Conservation (phyloP, 2,113 vertebrate genomes). For the Mustela lutreola region DNA sequence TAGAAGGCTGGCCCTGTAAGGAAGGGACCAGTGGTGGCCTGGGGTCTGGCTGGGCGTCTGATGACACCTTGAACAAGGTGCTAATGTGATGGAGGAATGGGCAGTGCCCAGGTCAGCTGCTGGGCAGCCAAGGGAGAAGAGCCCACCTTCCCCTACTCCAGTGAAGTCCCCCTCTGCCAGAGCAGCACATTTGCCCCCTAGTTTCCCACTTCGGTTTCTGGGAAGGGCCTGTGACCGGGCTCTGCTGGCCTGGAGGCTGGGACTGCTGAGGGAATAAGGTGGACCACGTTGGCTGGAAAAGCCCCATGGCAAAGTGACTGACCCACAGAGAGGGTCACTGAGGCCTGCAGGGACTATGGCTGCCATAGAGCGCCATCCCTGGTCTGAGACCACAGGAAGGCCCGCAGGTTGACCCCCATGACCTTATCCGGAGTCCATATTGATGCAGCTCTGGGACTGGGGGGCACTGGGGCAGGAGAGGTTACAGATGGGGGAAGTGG, state of each 20-base stretch:
- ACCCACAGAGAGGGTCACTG: neutral
- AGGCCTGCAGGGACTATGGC: neutral
- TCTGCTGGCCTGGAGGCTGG: neutral
- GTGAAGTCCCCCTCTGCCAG: neutral
- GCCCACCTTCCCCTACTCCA: neutral
- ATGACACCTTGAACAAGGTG: neutral
- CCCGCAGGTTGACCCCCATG: neutral
- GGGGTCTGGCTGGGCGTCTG: neutral
- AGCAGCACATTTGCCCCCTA: neutral
- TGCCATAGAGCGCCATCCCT: neutral
- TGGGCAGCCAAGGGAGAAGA: neutral
- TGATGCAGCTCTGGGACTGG: neutral
- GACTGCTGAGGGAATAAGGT: constrained; percentile 46
- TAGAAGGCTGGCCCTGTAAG: constrained; percentile 15
- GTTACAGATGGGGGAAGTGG: neutral
- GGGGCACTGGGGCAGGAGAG: neutral
- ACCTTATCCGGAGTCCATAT: neutral
- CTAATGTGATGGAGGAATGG: neutral
- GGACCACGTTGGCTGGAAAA: constrained; percentile 5
- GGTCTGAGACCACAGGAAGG: neutral
- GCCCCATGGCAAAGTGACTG: neutral
- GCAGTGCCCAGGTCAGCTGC: neutral
- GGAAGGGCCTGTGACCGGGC: neutral
- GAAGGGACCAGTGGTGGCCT: neutral
- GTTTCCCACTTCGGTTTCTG: constrained; percentile 44